Evolutionary conservation across 2,888 invertebrate genomes (phyloP), one percentile per base, ranked within the genome.

Genomic region (Calameuta filiformis): DNA sequence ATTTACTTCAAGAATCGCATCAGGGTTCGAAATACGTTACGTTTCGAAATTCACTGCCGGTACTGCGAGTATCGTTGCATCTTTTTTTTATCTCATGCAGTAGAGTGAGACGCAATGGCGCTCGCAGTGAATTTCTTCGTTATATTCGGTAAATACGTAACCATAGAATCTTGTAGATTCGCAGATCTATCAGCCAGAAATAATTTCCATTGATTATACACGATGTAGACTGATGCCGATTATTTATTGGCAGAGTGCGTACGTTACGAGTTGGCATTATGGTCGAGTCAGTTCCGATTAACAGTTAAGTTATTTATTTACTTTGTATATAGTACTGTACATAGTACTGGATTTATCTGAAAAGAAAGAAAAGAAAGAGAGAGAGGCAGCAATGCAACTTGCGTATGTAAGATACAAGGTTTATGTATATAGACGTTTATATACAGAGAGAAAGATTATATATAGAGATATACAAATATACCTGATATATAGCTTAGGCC

Each of bases 391-490:
- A 23, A 40, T 40, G 23, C 23, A 40, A 40, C 40, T 15, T 23
- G 56, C 23, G 85, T 86, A 85, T 87, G 84, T 88, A 87, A 82
- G 79, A 86, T 86, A 85, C 76, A 33, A 73, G 79, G 81, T 78
- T 81, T 83, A 83, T 79, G 76, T 73, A 76, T 78, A 73, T 68
- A 73, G 12, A 73, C 74, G 75, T 77, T 68, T 79, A 34, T 56
- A 30, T 15, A 37, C 40, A 73, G 73, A 77, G 82, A 76, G 76
- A 37, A n/a, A 56, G 56, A 40, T 75, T 77, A 68, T 79, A 77
- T 37, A 76, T 68, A 30, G 30, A 73, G 71, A 33, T 71, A 71
- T 71, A 71, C 71, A 31, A 33, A 71, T 71, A 33, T 33, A 33
- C 71, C 31, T 71, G 33, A 34, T 71, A 71, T 34, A 31, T 71